Evolutionary conservation across 2,113 vertebrate species (phyloP).

Genomic region (Catharus fuscescens): DNA sequence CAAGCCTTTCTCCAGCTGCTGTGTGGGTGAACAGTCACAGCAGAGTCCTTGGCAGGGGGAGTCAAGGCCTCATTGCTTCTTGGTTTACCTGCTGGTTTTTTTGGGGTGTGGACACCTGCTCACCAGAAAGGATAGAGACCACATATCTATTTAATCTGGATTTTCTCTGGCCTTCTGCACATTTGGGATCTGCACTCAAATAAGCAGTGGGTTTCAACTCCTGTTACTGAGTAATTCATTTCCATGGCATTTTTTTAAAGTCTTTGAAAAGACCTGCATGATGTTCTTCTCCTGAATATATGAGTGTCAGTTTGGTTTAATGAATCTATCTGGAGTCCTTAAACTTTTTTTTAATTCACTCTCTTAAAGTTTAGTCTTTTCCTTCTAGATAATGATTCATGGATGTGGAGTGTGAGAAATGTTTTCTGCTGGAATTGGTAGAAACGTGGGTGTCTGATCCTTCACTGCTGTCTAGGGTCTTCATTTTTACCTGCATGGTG

Average conservation of each 20-base stretch:
- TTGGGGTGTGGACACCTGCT: not conserved
- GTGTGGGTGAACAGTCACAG: not conserved
- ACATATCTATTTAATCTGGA: not conserved
- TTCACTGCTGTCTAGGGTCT: not conserved
- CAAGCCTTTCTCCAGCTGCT: not conserved
- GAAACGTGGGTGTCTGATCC: not conserved
- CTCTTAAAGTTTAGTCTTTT: not conserved
- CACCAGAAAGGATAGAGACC: not conserved
- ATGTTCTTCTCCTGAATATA: not conserved
- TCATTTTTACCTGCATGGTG: not conserved
- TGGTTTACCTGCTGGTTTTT: not conserved
- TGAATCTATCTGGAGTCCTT: not conserved
- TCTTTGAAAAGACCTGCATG: not conserved
- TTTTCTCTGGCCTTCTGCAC: not conserved
- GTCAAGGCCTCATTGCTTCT: not conserved
- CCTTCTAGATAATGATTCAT: not conserved
- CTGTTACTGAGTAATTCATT: not conserved
- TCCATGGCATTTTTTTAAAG: not conserved
- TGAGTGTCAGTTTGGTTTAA: not conserved
- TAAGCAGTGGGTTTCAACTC: not conserved
- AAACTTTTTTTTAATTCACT: not conserved
- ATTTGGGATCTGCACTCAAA: not conserved
- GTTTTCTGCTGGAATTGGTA: not conserved
- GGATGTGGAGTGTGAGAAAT: not conserved
- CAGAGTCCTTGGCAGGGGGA: not conserved